Evolutionary conservation across 2,797 vertebrate genomes (phyloP).

Genomic region (Anabacerthia variegaticeps): DNA sequence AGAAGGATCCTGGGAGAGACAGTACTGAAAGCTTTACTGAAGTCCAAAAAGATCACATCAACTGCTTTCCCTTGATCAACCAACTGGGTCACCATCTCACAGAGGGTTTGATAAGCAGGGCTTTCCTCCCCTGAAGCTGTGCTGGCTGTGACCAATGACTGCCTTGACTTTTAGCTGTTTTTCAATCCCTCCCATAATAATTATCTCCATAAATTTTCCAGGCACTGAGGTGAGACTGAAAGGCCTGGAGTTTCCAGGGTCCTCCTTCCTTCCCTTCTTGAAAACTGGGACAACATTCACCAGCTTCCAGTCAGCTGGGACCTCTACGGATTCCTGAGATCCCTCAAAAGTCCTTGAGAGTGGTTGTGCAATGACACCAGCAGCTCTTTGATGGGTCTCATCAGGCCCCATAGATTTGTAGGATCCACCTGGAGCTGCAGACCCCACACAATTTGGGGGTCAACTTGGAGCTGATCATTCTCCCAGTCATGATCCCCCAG

Average conservation of each 20-base stretch:
- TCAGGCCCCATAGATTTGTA: background rate
- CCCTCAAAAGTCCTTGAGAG: background rate
- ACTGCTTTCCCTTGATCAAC: background rate
- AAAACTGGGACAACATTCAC: background rate
- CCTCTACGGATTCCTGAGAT: background rate
- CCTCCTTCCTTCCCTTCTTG: background rate
- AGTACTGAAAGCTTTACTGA: background rate
- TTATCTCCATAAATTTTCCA: background rate
- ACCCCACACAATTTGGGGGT: background rate
- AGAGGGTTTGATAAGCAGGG: background rate
- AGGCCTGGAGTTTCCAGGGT: background rate
- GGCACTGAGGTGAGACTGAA: background rate
- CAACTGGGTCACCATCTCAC: background rate
- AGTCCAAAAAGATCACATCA: background rate
- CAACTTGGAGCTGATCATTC: background rate
- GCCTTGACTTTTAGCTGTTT: background rate
- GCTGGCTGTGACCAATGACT: background rate
- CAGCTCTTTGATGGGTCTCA: background rate
- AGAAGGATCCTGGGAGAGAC: background rate
- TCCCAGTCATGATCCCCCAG: background rate
- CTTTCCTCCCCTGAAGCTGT: background rate
- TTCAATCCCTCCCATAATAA: background rate
- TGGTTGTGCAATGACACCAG: accelerated
- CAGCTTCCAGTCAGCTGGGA: background rate
- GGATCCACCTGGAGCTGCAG: background rate